Percentiles rank a stretch among this genome's conserved stretches.
Evolutionary conservation across 2,113 vertebrate genomes (phyloP).

Genomic region (Rhadina sibilatrix): DNA sequence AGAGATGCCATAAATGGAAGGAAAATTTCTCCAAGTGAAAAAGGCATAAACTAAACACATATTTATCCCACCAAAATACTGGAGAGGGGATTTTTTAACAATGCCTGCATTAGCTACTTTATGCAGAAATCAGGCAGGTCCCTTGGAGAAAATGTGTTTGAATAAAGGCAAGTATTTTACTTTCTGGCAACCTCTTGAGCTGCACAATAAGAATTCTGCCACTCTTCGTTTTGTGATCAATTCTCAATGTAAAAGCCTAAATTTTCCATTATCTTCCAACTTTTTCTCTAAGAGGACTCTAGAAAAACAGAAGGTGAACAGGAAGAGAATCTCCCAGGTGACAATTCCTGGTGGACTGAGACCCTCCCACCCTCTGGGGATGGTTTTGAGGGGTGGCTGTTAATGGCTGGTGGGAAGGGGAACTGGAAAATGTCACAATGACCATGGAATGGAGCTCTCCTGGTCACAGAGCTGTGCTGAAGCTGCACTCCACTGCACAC

Average conservation of each 20-base stretch:
- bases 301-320: not conserved
- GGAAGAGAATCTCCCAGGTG: not conserved
- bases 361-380: not conserved
- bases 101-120: not conserved
- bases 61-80: not conserved
- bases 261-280: not conserved
- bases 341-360: not conserved
- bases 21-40: not conserved
- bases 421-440: not conserved
- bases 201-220: not conserved
- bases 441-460: not conserved
- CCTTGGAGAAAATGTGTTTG: not conserved
- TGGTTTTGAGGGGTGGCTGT: not conserved
- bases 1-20: not conserved
- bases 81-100: not conserved
- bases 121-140: not conserved
- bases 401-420: not conserved
- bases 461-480: not conserved
- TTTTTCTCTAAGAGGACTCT: not conserved
- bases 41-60: not conserved
- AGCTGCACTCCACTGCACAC: not conserved
- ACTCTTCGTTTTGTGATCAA: not conserved
- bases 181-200: not conserved
- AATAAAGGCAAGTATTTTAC: not conserved
- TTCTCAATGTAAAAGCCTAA: not conserved